Evolutionary conservation across 1,140 invertebrate genomes (phyloP), one percentile per base, ranked within the genome.

Genomic region (Eriosoma lanigerum): DNA sequence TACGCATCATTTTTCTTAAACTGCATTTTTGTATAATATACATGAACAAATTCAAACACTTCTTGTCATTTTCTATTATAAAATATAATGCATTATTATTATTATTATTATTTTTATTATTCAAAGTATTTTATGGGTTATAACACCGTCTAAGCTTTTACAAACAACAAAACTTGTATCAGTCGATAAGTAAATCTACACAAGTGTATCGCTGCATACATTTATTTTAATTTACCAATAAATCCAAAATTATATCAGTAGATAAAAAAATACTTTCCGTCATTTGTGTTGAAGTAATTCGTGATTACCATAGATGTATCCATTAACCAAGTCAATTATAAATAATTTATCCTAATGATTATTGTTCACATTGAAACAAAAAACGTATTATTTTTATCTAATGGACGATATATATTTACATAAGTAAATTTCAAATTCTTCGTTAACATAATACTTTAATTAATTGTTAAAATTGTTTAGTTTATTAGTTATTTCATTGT

Each of bases 1-100:
- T n/a, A n/a, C n/a, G n/a, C n/a, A n/a, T n/a, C n/a, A n/a, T n/a
- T n/a, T n/a, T n/a, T n/a, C n/a, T n/a, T n/a, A n/a, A n/a, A n/a
- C n/a, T n/a, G n/a, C n/a, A n/a, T n/a, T n/a, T n/a, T n/a, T n/a
- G n/a, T n/a, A n/a, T n/a, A n/a, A 24, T 19, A 17, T 21, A 9
- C 44, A 70, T 26, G 46, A 70, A 70, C 24, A 26, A 50, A 50
- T 48, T 70, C 15, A 3, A 70, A 70, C 66, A 48, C 48, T 70
- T 70, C 6, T 70, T 70, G 26, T 70, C 48, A 70, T 50, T 70
- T 70, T 44, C 21, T 21, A 48, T 48, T 19, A 32, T 29, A 32
- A 13, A 2, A 32, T 52, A 32, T n/a, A 12, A 9, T 17, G 0
- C 24, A 17, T 72, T 29, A 26, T 50, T 72, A 50, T 50, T 24